These are phyloP conservation scores for Forficula auricularia DNA, from an alignment of 1,140 invertebrate species.

Conservation along the genomic window DNA sequence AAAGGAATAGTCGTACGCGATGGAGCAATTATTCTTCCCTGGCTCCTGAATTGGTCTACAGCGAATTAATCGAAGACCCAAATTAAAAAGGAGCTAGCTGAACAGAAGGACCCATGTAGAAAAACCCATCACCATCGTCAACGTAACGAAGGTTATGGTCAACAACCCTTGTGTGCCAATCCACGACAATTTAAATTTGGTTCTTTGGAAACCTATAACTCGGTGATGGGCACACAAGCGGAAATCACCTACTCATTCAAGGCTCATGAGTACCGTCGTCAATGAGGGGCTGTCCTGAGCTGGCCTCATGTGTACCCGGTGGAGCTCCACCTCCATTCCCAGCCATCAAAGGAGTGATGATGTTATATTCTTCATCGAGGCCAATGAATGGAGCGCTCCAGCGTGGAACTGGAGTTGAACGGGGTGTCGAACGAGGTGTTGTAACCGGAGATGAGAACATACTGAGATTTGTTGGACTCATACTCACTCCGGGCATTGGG, in stretches of 20 bases:
- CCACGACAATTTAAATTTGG: not conserved
- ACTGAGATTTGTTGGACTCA: conserved; percentile 76
- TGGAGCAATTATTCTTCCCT: too few relatives aligned
- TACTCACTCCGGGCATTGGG: conserved; percentile 56
- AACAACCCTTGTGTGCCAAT: not conserved
- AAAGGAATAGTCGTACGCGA: too few relatives aligned
- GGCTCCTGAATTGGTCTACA: too few relatives aligned
- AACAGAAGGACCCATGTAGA: too few relatives aligned
- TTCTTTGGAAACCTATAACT: not conserved
- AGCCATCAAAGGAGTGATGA: conserved; percentile 58
- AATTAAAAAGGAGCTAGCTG: too few relatives aligned
- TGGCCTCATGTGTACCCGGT: conserved; percentile 32
- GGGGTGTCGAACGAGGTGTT: conserved; percentile 45
- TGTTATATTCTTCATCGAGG: conserved; percentile 83
- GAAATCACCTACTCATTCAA: not conserved
- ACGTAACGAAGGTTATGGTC: too few relatives aligned
- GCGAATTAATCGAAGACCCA: too few relatives aligned
- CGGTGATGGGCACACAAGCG: conserved; percentile 1
- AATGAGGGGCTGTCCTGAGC: conserved; percentile 50
- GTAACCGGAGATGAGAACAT: conserved; percentile 66
- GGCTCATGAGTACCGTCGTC: conserved; percentile 32
- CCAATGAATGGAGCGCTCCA: conserved; percentile 74
- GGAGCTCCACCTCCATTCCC: conserved; percentile 20
- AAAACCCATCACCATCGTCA: too few relatives aligned
- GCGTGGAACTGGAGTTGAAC: conserved; percentile 45